phyloP scores from a whole-genome alignment of 2,797 vertebrate species.

The Cryptoprocta ferox region DNA sequence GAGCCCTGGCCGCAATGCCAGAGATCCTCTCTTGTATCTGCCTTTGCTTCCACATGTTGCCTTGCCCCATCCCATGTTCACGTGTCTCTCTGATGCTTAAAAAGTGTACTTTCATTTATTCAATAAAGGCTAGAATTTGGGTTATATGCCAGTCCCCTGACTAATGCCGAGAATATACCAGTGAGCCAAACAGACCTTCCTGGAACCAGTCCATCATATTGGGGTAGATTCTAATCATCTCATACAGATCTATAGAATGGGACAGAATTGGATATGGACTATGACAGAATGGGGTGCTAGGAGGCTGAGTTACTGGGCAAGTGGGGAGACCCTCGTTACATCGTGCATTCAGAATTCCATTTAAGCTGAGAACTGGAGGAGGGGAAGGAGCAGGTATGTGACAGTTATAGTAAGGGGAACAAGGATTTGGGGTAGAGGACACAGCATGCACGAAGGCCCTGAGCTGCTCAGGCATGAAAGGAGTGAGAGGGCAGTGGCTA shows the following conservation, averaged over 20 bases:
- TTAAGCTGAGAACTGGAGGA: background rate
- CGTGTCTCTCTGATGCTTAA: background rate
- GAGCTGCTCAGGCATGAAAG: background rate
- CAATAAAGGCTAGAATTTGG: background rate
- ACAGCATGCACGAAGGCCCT: background rate
- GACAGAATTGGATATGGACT: background rate
- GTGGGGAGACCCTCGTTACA: background rate
- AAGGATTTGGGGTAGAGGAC: background rate
- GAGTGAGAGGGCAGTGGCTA: background rate
- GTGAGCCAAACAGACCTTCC: background rate
- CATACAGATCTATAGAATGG: background rate
- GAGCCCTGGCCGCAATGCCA: background rate
- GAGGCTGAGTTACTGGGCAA: background rate
- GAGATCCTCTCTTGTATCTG: background rate
- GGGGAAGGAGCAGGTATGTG: background rate
- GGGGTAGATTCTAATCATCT: background rate
- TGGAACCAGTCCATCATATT: background rate
- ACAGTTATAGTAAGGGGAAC: background rate
- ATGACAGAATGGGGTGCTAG: background rate
- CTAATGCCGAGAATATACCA: background rate
- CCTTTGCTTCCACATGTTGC: background rate
- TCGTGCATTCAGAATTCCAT: background rate
- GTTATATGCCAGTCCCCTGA: background rate
- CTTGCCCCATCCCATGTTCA: background rate
- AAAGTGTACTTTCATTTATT: background rate